A percentile compares a stretch with the other conserved stretches of the same genome.
These are phyloP conservation scores for Branchinecta lynchi DNA, from an alignment of 1,140 invertebrate species.

Conservation along the genomic window DNA sequence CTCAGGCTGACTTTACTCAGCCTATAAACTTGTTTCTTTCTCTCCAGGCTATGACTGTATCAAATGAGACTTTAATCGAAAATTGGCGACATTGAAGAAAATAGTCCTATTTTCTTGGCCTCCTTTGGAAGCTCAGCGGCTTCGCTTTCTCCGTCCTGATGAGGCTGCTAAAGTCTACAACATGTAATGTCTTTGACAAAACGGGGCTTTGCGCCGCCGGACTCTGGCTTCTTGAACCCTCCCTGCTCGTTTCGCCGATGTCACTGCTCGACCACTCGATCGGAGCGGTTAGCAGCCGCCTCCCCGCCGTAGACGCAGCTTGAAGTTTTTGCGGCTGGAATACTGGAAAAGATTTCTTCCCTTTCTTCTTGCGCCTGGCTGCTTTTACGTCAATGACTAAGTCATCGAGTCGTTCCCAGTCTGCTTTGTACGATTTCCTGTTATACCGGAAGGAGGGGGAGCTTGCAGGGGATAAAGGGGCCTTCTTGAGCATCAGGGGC, in stretches of 20 bases:
- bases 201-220: neutral
- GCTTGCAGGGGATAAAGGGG: neutral
- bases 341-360: neutral
- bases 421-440: neutral
- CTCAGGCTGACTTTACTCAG: too few relatives aligned
- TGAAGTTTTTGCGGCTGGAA: neutral
- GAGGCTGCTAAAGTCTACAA: slow-evolving; percentile 1
- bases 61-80: too few relatives aligned
- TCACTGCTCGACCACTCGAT: neutral
- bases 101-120: too few relatives aligned
- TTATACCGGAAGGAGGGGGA: neutral
- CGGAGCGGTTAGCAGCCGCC: neutral
- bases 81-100: too few relatives aligned
- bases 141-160: neutral
- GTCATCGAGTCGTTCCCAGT: neutral
- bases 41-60: too few relatives aligned
- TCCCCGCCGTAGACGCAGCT: neutral
- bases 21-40: too few relatives aligned
- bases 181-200: neutral
- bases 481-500: neutral
- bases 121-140: neutral
- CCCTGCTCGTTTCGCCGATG: neutral
- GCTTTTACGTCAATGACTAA: neutral
- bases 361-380: neutral
- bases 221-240: neutral